Conservation (phyloP, 2,888 invertebrate genomes). For the Melangyna quadrimaculata region DNA sequence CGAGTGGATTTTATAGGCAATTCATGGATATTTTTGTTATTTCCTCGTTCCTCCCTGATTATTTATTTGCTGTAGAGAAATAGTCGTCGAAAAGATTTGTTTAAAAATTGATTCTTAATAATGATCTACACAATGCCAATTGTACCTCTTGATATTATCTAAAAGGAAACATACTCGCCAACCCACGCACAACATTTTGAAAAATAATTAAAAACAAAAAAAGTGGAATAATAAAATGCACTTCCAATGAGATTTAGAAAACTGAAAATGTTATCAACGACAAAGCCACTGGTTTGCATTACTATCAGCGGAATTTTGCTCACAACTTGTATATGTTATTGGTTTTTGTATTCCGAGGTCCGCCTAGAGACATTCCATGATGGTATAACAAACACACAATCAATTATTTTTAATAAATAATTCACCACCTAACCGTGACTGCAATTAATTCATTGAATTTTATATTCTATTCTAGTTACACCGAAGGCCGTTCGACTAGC, state of each 20-base stretch:
- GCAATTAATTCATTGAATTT: not conserved
- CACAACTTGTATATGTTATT: conserved; percentile 76
- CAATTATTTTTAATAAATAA: conserved; percentile 29
- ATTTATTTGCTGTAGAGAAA: not conserved
- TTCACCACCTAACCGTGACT: conserved; percentile 55
- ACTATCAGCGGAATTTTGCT: conserved; percentile 75
- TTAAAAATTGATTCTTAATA: conserved; percentile 36
- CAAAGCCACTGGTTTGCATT: conserved; percentile 77
- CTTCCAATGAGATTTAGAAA: conserved; percentile 73
- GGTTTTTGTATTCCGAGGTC: conserved; percentile 77
- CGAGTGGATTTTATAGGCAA: not conserved
- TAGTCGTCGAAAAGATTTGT: conserved; percentile 25
- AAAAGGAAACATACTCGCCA: not conserved
- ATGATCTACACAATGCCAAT: conserved; percentile 33
- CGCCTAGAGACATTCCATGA: conserved; percentile 73
- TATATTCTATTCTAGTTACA: conserved; percentile 7
- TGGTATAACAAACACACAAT: conserved; percentile 54
- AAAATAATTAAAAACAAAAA: not conserved
- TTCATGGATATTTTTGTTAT: conserved; percentile 51
- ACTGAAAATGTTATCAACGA: conserved; percentile 77
- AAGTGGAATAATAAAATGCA: conserved; percentile 41
- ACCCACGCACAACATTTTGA: conserved; percentile 21
- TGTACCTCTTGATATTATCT: conserved; percentile 39
- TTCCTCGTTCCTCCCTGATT: conserved; percentile 8
- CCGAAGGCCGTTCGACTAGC: conserved; percentile 39